A percentile compares a stretch with the other conserved stretches of the same genome.
phyloP scores from a whole-genome alignment of 1,140 invertebrate species.

The Nilaparvata lugens region DNA sequence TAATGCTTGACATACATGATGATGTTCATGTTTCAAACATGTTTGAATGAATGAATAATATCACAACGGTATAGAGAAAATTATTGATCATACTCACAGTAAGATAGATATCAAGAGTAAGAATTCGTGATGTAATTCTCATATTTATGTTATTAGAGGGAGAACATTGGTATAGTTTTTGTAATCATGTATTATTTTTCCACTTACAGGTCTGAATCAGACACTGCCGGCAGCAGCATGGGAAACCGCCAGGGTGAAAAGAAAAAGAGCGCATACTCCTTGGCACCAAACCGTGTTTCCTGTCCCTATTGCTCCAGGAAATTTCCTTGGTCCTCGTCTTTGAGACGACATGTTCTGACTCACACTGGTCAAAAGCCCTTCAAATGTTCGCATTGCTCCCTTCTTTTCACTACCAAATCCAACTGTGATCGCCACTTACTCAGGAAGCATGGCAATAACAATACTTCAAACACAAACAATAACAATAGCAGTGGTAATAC shows the following conservation, averaged over 20 bases:
- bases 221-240: slow-evolving; percentile 36
- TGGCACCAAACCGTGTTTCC: slow-evolving; percentile 83
- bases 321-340: slow-evolving; percentile 92
- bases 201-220: slow-evolving; percentile 44
- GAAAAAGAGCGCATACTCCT: slow-evolving; percentile 91
- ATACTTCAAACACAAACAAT: neutral
- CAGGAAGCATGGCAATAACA: slow-evolving; percentile 29
- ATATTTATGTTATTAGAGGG: too few relatives aligned
- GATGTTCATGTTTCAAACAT: too few relatives aligned
- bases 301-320: slow-evolving; percentile 87
- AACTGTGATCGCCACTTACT: slow-evolving; percentile 91
- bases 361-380: slow-evolving; percentile 95
- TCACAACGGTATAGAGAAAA: too few relatives aligned
- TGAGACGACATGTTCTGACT: slow-evolving; percentile 83
- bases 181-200: neutral
- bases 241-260: slow-evolving; percentile 42
- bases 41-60: too few relatives aligned
- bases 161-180: too few relatives aligned
- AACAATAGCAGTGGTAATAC: slow-evolving; percentile 11
- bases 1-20: too few relatives aligned
- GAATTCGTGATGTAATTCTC: too few relatives aligned
- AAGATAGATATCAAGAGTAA: too few relatives aligned
- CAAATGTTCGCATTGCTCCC: slow-evolving; percentile 82
- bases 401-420: slow-evolving; percentile 93
- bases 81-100: too few relatives aligned